Percentiles rank a stretch among this genome's conserved stretches.
Evolutionary conservation across 1,140 invertebrate species (phyloP).

Genomic region (Drosophila biarmipes): DNA sequence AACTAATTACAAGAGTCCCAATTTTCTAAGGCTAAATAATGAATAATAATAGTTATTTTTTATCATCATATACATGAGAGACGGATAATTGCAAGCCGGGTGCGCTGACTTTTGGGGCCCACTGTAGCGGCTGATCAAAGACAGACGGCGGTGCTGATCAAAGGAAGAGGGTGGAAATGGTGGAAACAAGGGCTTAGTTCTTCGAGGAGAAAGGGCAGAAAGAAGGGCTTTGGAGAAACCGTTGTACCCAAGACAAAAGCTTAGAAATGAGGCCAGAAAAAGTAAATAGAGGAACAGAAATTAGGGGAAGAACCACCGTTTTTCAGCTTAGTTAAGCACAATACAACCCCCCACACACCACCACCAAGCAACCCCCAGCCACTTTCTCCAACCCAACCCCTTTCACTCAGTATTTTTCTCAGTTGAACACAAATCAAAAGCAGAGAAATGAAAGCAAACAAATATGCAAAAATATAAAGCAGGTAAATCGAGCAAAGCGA

Average conservation of each 20-base stretch:
- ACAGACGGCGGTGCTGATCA: constrained; percentile 22
- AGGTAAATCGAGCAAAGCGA: constrained; percentile 37
- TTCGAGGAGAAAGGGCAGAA: background rate
- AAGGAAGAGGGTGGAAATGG: background rate
- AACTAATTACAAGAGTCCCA: constrained; percentile 12
- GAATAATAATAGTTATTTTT: constrained; percentile 31
- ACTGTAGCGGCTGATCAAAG: constrained; percentile 39
- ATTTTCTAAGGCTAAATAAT: constrained; percentile 43
- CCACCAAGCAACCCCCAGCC: background rate
- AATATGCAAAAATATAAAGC: constrained; percentile 13
- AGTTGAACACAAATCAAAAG: constrained; percentile 29
- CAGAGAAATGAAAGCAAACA: constrained; percentile 16
- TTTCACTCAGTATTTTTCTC: constrained; percentile 27
- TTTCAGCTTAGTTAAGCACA: constrained; percentile 27
- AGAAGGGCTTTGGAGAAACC: constrained; percentile 11
- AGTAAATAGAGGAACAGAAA: background rate
- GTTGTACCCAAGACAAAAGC: constrained; percentile 22
- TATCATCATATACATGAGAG: constrained; percentile 35
- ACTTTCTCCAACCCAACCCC: constrained; percentile 7
- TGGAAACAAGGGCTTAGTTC: constrained; percentile 7
- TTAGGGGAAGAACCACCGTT: constrained; percentile 35
- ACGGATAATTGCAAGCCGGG: background rate
- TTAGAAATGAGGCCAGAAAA: constrained; percentile 12
- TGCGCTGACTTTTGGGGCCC: constrained; percentile 29
- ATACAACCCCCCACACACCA: background rate